phyloP scores from a whole-genome alignment of 1,140 invertebrate species.

The Metaphire vulgaris region DNA sequence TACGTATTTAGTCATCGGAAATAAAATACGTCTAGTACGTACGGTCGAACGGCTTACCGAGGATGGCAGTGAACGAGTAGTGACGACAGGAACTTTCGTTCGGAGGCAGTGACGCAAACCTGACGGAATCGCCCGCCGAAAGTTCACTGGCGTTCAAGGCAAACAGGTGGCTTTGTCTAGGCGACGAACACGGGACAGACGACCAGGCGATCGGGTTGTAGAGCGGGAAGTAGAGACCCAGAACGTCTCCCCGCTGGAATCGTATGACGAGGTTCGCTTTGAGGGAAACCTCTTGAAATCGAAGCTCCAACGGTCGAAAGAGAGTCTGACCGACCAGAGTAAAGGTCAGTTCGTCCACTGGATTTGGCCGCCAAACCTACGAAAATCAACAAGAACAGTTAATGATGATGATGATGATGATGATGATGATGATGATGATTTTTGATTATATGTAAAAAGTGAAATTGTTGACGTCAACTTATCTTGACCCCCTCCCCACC shows the following conservation, averaged over 20 bases:
- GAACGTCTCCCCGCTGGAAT: constrained; percentile 22
- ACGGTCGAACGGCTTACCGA: too few species aligned
- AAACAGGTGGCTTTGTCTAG: constrained; percentile 11
- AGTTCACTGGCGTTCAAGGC: neutral
- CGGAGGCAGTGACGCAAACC: neutral
- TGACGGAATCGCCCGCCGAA: neutral
- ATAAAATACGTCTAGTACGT: too few species aligned
- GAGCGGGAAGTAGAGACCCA: constrained; percentile 28
- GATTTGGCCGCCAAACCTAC: neutral
- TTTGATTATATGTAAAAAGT: too few species aligned
- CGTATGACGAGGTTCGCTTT: neutral
- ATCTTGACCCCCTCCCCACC: too few species aligned
- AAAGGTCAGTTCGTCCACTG: neutral
- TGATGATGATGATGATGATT: too few species aligned
- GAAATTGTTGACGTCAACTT: too few species aligned
- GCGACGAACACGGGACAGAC: constrained; percentile 23
- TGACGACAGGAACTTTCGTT: constrained; percentile 19
- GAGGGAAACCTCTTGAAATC: constrained; percentile 17
- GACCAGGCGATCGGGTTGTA: constrained; percentile 29
- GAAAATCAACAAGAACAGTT: too few species aligned
- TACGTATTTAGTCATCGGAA: too few species aligned
- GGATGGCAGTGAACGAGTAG: constrained; percentile 26
- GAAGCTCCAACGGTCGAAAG: constrained; percentile 15
- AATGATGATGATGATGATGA: too few species aligned
- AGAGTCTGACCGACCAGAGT: constrained; percentile 23